phyloP scores from a whole-genome alignment of 2,888 invertebrate genomes.

The Himalopsyche anomala region DNA sequence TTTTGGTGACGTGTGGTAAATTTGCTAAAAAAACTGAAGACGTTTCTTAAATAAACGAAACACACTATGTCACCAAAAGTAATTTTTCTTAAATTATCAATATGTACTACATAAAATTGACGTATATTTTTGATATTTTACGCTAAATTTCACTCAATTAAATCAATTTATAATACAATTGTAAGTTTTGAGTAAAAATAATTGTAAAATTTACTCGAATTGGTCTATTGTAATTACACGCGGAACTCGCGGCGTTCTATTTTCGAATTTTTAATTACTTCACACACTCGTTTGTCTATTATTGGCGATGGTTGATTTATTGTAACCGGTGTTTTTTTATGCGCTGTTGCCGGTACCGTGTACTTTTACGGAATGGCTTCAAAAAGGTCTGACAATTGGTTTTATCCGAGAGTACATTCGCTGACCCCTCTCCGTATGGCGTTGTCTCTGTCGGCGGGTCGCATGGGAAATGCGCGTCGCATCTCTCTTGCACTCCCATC shows the following conservation, averaged over 20 bases:
- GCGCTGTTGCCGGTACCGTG: neutral
- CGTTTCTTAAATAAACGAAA: no score
- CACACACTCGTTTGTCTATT: neutral
- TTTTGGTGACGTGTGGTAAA: no score
- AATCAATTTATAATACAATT: no score
- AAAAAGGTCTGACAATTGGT: conserved; percentile 1
- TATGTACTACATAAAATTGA: no score
- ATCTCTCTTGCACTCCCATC: conserved; percentile 11
- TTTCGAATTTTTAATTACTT: neutral
- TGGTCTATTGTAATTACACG: neutral
- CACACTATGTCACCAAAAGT: no score
- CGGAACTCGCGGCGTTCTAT: neutral
- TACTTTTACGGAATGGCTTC: neutral
- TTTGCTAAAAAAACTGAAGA: no score
- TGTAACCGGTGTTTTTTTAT: neutral
- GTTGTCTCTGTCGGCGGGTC: neutral
- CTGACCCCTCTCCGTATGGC: conserved; percentile 35
- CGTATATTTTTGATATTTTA: no score
- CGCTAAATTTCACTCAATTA: no score
- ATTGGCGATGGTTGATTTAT: neutral
- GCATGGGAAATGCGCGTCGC: conserved; percentile 14
- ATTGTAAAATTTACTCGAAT: neutral
- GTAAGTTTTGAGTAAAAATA: no score
- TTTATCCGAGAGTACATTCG: conserved; percentile 3
- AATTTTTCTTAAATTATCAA: no score